These are phyloP conservation scores for Hirtodrosophila histrioides DNA, from an alignment of 2,888 invertebrate genomes.

Conservation along the genomic window DNA sequence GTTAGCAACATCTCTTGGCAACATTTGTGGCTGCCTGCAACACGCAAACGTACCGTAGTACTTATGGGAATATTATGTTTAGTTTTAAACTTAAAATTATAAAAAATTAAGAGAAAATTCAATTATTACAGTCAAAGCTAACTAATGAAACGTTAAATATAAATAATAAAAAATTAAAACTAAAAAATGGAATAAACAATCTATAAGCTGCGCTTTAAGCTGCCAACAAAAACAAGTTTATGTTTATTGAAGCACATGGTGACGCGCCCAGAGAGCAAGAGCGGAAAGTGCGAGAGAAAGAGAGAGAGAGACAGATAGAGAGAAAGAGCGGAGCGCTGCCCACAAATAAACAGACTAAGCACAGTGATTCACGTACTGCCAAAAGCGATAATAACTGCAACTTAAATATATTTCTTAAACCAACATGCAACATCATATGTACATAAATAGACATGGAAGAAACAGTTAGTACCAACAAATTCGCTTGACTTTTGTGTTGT, in stretches of 20 bases:
- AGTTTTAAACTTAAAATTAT: background rate
- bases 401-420: too few species aligned
- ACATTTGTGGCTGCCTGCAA: constrained; percentile 29
- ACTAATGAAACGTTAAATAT: constrained; percentile 16
- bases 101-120: background rate
- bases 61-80: too few species aligned
- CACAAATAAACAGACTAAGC: constrained; percentile 32
- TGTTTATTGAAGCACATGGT: constrained; percentile 70
- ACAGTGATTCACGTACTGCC: constrained; percentile 25
- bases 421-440: too few species aligned
- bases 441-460: too few species aligned
- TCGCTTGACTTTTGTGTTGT: too few species aligned
- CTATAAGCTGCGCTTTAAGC: constrained; percentile 49
- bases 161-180: constrained; percentile 3
- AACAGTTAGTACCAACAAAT: too few species aligned
- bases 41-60: background rate
- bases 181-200: constrained; percentile 33
- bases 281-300: constrained; percentile 12
- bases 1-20: constrained; percentile 48
- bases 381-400: background rate
- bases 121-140: too few species aligned
- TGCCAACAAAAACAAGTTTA: constrained; percentile 68
- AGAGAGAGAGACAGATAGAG: constrained; percentile 3
- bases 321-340: constrained; percentile 25
- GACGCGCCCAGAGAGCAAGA: constrained; percentile 25